These are phyloP conservation scores for Poeciliopsis presidionis DNA, from an alignment of 2,797 vertebrate species.

Conservation along the genomic window DNA sequence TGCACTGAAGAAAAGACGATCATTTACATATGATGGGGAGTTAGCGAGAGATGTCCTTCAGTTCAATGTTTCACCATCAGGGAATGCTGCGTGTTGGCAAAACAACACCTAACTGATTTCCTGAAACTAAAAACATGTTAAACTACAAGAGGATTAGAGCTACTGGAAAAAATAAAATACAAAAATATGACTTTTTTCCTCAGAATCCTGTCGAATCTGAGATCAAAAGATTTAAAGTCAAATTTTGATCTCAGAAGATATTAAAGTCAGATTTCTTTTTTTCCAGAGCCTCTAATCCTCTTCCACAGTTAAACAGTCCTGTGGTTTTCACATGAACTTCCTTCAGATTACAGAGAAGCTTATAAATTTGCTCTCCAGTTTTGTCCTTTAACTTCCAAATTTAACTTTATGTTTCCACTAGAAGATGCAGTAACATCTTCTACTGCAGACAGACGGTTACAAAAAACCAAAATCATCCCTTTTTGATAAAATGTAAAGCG, in stretches of 20 bases:
- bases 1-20: not conserved
- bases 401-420: not conserved
- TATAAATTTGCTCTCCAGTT: not conserved
- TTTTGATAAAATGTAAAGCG: not conserved
- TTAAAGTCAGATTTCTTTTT: too few relatives aligned
- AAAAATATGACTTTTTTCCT: too few relatives aligned
- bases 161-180: too few relatives aligned
- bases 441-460: not conserved
- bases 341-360: not conserved
- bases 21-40: not conserved
- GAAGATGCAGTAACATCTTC: not conserved
- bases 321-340: not conserved
- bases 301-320: not conserved
- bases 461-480: not conserved
- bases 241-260: too few relatives aligned
- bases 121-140: not conserved
- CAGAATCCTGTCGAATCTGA: too few relatives aligned
- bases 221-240: too few relatives aligned
- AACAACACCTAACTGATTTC: not conserved
- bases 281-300: too few relatives aligned
- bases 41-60: not conserved
- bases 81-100: not conserved
- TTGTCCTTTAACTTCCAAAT: not conserved
- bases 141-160: too few relatives aligned
- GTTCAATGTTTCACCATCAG: not conserved